phyloP scores from a whole-genome alignment of 2,113 vertebrate genomes.

The Poecilia latipinna region DNA sequence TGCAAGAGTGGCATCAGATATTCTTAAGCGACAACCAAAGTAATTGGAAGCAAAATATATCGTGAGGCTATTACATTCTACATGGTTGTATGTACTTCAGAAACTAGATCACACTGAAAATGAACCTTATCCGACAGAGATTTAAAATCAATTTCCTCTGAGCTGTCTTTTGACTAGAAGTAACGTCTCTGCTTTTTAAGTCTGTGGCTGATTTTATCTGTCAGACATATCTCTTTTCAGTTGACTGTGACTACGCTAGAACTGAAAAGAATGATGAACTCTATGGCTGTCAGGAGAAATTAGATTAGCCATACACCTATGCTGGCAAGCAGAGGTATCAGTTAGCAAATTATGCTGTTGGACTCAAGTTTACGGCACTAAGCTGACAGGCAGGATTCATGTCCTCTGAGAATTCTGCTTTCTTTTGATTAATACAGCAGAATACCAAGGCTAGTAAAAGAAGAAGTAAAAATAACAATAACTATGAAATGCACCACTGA shows the following conservation, averaged over 20 bases:
- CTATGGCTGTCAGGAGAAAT: neutral
- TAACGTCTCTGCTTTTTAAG: slow-evolving; percentile 15
- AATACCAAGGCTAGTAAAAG: neutral
- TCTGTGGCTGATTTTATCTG: slow-evolving; percentile 13
- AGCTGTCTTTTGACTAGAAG: slow-evolving; percentile 11
- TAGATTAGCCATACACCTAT: neutral
- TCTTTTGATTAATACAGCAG: neutral
- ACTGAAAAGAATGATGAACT: neutral
- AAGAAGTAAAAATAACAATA: neutral
- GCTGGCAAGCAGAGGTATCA: neutral
- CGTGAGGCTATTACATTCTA: slow-evolving; percentile 7
- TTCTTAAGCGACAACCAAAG: slow-evolving; percentile 32
- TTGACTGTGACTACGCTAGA: neutral
- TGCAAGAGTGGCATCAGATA: slow-evolving; percentile 31
- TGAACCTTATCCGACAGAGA: slow-evolving; percentile 20
- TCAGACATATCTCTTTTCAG: slow-evolving; percentile 10
- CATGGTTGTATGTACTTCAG: neutral
- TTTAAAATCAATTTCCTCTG: slow-evolving; percentile 24
- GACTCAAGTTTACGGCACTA: neutral
- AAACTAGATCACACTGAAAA: slow-evolving; percentile 19
- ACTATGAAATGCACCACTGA: neutral
- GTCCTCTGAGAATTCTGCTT: too few relatives aligned
- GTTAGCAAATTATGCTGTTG: neutral
- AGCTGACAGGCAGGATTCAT: neutral
- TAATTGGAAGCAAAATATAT: slow-evolving; percentile 32